A percentile compares a stretch with the other conserved stretches of the same genome.
Evolutionary conservation across 2,797 vertebrate genomes (phyloP).

Genomic region (Argya squamiceps): DNA sequence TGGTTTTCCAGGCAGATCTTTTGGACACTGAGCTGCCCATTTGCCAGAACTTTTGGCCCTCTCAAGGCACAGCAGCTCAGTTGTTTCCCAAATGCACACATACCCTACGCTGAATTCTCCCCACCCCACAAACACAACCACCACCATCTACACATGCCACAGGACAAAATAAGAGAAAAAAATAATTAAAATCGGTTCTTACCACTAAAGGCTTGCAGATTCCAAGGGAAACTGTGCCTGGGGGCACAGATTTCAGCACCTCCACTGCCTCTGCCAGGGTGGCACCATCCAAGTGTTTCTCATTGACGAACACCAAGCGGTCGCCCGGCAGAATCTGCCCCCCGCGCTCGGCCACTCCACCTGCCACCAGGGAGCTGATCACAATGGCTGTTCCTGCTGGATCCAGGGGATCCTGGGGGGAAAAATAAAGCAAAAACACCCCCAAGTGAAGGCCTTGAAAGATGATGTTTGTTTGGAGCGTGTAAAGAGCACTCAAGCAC

Average conservation of each 20-base stretch:
- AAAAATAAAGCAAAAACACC: neutral
- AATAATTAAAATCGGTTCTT: conserved; percentile 5
- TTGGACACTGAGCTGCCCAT: neutral
- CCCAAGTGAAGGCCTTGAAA: neutral
- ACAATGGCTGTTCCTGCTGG: conserved; percentile 88
- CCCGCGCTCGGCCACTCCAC: conserved; percentile 83
- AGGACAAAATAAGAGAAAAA: neutral
- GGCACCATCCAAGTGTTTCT: conserved; percentile 76
- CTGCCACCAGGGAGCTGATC: conserved; percentile 89
- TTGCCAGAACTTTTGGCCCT: neutral
- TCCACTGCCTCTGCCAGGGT: conserved; percentile 87
- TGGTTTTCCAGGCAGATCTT: neutral
- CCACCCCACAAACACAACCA: neutral
- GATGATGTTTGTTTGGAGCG: neutral
- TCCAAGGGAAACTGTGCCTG: conserved; percentile 86
- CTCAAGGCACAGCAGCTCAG: neutral
- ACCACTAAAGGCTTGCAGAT: conserved; percentile 90
- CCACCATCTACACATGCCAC: accelerated
- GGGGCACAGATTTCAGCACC: conserved; percentile 86
- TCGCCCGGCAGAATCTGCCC: conserved; percentile 88
- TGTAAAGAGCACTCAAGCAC: neutral
- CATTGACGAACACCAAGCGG: conserved; percentile 90
- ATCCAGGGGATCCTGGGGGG: conserved; percentile 88
- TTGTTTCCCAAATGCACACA: neutral
- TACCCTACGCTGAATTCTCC: neutral